Evolutionary conservation across 2,888 invertebrate genomes (phyloP).

Genomic region (Xanthia togata): DNA sequence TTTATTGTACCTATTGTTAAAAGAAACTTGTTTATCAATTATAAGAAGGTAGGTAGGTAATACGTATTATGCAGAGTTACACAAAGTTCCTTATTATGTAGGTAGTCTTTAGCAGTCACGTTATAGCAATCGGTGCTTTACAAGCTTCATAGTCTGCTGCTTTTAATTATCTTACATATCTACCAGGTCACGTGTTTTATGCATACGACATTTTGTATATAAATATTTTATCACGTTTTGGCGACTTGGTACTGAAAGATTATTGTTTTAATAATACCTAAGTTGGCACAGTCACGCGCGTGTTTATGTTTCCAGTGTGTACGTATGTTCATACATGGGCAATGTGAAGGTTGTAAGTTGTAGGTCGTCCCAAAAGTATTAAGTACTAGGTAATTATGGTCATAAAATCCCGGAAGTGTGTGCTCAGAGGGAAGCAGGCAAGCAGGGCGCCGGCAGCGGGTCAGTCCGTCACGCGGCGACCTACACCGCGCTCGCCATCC

Average conservation of each 20-base stretch:
- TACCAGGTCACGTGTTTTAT: conserved; percentile 31
- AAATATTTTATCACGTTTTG: conserved; percentile 39
- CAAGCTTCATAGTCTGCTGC: conserved; percentile 33
- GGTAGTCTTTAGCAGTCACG: conserved; percentile 37
- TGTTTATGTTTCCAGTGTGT: background rate
- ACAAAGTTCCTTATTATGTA: conserved; percentile 66
- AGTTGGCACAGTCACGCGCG: conserved; percentile 5
- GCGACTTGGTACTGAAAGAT: conserved; percentile 10
- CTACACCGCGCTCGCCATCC: conserved; percentile 85
- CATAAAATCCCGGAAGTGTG: conserved; percentile 76
- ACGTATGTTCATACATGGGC: background rate
- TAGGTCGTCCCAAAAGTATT: conserved; percentile 10
- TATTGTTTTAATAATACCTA: conserved; percentile 10
- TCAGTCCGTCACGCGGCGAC: conserved; percentile 87
- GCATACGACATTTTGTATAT: conserved; percentile 15
- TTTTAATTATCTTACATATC: conserved; percentile 28
- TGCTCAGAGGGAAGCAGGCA: conserved; percentile 77
- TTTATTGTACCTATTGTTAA: conserved; percentile 85
- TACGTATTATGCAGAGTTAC: conserved; percentile 75
- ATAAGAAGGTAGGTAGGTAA: conserved; percentile 73
- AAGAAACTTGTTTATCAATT: conserved; percentile 89
- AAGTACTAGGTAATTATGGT: conserved; percentile 13
- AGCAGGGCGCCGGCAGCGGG: conserved; percentile 83
- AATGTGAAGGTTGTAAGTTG: conserved; percentile 20
- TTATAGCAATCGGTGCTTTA: conserved; percentile 36